Percentiles rank a stretch among this genome's conserved stretches.
These are phyloP conservation scores for Ageneiosus marmoratus DNA, from an alignment of 2,113 vertebrate genomes.

Conservation along the genomic window DNA sequence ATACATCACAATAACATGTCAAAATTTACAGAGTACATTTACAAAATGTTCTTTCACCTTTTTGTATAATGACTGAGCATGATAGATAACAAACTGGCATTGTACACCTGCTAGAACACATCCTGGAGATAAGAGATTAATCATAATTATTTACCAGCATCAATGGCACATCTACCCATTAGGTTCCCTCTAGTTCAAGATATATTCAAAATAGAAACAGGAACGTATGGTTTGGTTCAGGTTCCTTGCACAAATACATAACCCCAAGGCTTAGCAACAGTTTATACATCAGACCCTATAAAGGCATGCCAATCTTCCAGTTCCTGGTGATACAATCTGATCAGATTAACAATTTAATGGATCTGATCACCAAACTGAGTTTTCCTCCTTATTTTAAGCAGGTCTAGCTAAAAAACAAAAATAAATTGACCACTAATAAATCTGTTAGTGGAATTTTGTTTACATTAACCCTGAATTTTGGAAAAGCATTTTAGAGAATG, in stretches of 20 bases:
- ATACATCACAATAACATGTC: not conserved
- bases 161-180: not conserved
- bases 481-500: not conserved
- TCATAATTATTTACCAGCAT: not conserved
- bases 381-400: not conserved
- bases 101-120: slow-evolving; percentile 1
- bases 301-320: not conserved
- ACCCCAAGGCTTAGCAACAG: not conserved
- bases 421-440: not conserved
- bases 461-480: not conserved
- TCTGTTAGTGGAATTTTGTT: not conserved
- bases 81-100: not conserved
- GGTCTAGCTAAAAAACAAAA: not conserved
- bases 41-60: no score
- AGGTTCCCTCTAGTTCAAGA: not conserved
- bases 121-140: not conserved
- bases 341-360: not conserved
- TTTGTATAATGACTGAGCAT: not conserved
- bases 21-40: not conserved
- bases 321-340: not conserved
- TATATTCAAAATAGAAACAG: not conserved
- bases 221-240: not conserved
- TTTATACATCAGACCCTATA: not conserved
- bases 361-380: not conserved
- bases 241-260: not conserved